A percentile compares a stretch with the other conserved stretches of the same genome.
These are phyloP conservation scores for Sphinx pinastri DNA, from an alignment of 2,888 invertebrate genomes.

Conservation along the genomic window DNA sequence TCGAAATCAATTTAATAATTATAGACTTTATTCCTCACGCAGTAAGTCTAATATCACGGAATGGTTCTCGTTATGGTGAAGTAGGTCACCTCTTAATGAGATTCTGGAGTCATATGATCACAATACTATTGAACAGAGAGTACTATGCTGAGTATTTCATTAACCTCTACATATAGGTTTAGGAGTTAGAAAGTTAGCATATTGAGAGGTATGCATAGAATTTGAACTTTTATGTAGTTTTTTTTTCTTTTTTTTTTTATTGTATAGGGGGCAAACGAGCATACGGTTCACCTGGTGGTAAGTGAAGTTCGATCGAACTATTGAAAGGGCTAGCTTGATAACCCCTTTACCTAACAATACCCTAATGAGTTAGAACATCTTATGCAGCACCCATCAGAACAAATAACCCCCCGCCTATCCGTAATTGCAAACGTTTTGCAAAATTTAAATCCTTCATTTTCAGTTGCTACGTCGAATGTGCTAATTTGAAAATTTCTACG, in stretches of 20 bases:
- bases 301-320: too few relatives aligned
- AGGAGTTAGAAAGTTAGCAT: too few relatives aligned
- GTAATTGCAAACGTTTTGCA: constrained; percentile 14
- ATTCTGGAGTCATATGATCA: constrained; percentile 37
- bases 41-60: constrained; percentile 19
- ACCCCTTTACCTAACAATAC: too few relatives aligned
- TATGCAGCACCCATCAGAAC: neutral
- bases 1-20: too few relatives aligned
- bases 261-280: too few relatives aligned
- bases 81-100: constrained; percentile 45
- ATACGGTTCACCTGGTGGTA: too few relatives aligned
- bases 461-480: constrained; percentile 7
- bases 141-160: neutral
- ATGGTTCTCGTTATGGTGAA: constrained; percentile 31
- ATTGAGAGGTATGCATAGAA: too few relatives aligned
- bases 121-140: constrained; percentile 15
- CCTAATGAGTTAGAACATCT: too few relatives aligned
- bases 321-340: too few relatives aligned
- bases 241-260: too few relatives aligned
- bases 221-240: too few relatives aligned
- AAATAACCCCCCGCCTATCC: neutral
- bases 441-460: constrained; percentile 16
- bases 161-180: neutral
- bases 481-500: constrained; percentile 20
- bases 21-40: constrained; percentile 4